phyloP scores from a whole-genome alignment of 64 coral and sea anemone species.

The Pachyseris speciosa region DNA sequence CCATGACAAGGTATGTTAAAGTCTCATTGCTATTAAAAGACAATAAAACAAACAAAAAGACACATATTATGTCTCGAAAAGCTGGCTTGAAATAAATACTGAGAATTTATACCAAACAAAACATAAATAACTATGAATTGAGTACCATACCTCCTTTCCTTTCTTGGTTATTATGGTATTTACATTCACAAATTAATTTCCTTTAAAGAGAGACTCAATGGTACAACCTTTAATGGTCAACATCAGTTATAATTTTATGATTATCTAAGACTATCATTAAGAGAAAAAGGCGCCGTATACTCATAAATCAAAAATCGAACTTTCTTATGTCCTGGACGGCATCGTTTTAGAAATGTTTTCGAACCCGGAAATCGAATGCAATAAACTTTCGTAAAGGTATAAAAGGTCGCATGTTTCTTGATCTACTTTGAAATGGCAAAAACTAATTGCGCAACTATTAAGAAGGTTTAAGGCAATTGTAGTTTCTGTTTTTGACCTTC shows the following conservation, averaged over 20 bases:
- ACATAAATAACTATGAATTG: not conserved
- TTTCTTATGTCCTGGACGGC: not conserved
- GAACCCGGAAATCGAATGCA: conserved; percentile 5
- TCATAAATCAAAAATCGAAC: not conserved
- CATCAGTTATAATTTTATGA: not conserved
- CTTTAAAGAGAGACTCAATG: not conserved
- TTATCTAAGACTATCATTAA: not conserved
- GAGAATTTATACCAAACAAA: not conserved
- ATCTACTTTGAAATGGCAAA: not conserved
- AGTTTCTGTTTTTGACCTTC: not conserved
- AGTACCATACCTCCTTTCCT: no score
- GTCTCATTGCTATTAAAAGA: no score
- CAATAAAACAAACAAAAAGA: not conserved
- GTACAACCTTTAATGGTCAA: not conserved
- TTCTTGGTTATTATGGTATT: not conserved
- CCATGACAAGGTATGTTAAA: no score
- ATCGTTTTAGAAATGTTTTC: not conserved
- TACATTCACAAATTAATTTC: not conserved
- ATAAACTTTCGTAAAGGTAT: not conserved
- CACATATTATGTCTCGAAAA: not conserved
- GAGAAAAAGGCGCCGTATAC: not conserved
- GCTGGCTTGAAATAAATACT: not conserved
- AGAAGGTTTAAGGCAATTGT: no score
- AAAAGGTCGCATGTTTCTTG: not conserved
- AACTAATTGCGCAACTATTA: not conserved